A percentile compares a stretch with the other conserved stretches of the same genome.
These are phyloP conservation scores for Aphelenchoides bicaudatus DNA, from an alignment of 2,888 invertebrate species.

Conservation along the genomic window DNA sequence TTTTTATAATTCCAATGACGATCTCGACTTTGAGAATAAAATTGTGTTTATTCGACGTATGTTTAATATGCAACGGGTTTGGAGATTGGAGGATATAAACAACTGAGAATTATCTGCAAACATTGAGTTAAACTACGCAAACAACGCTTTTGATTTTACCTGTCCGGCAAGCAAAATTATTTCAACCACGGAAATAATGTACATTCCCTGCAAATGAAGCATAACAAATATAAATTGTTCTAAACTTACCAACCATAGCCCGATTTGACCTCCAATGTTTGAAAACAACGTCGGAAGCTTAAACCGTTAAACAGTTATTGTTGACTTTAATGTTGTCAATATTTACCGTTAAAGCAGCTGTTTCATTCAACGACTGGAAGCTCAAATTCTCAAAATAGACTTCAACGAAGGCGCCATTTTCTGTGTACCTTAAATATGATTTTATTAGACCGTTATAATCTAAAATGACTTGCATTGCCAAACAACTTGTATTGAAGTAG, in stretches of 20 bases:
- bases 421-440: no score
- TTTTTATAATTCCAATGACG: no score
- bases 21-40: no score
- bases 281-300: slow-evolving; percentile 27
- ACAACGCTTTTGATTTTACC: no score
- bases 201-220: no score
- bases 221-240: no score
- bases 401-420: slow-evolving; percentile 29
- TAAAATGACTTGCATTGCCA: no score
- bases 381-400: slow-evolving; percentile 28
- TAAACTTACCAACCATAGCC: slow-evolving; percentile 31
- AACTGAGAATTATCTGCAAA: slow-evolving; percentile 6
- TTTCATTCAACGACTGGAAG: slow-evolving; percentile 26
- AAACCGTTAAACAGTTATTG: no score
- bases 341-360: slow-evolving; percentile 4
- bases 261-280: slow-evolving; percentile 33
- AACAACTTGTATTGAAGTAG: slow-evolving; percentile 22
- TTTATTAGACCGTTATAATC: no score
- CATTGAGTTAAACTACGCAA: no score
- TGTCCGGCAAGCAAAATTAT: neutral
- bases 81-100: neutral
- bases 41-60: no score
- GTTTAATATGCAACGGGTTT: slow-evolving; percentile 1
- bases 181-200: neutral
- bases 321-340: no score